Evolutionary conservation across 2,113 vertebrate genomes (phyloP).

Genomic region (Zapus hudsonius): DNA sequence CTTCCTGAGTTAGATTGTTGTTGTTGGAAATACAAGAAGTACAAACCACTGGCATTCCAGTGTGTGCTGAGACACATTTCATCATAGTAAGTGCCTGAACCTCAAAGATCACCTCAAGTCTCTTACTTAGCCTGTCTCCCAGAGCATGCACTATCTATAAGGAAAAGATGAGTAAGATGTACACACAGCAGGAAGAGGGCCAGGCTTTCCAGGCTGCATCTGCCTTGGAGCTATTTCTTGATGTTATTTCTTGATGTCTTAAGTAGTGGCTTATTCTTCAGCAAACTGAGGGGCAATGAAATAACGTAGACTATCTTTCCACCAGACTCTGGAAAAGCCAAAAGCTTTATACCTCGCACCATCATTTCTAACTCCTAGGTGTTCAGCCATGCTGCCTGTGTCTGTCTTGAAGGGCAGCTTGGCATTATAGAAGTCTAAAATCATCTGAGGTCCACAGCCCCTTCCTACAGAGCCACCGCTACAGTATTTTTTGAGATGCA

Average conservation of each 20-base stretch:
- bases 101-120: not conserved
- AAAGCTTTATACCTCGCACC: not conserved
- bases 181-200: not conserved
- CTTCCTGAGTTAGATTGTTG: conserved; percentile 5
- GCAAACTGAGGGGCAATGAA: not conserved
- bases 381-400: not conserved
- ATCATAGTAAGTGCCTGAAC: not conserved
- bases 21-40: conserved; percentile 4
- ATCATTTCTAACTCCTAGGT: not conserved
- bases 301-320: not conserved
- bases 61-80: not conserved
- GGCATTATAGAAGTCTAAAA: not conserved
- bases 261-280: not conserved
- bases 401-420: not conserved
- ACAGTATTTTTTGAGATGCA: not conserved
- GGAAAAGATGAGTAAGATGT: not conserved
- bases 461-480: not conserved
- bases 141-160: not conserved
- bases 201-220: not conserved
- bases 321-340: not conserved
- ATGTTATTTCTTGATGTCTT: not conserved
- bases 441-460: not conserved
- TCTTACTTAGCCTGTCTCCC: not conserved
- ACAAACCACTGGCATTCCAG: not conserved
- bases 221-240: not conserved